Base-by-base conservation (phyloP, 1,140 invertebrate species). In the Oryctes rhinoceros region DNA sequence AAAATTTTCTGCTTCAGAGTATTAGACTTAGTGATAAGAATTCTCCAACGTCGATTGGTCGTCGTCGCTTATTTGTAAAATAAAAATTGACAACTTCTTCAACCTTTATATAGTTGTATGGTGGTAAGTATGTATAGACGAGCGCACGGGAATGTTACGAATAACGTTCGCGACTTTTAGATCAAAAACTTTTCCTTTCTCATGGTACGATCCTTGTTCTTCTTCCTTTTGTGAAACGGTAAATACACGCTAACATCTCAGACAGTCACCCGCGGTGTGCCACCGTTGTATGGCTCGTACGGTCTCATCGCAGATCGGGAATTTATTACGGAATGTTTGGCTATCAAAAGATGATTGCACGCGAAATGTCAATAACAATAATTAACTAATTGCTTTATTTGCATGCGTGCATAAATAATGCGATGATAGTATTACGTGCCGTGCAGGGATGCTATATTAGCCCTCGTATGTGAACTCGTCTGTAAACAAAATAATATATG, bases 361-460 rank as follows among this genome's bases (percentile, higher is more conserved):
- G 77, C 77, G 35, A 78, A 78, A 78, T 59, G 77, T 78, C 77
- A 78, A 78, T 78, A 78, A 78, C 77, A 78, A 78, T 78, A 78
- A 78, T 78, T 78, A 78, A 78, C 77, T 78, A 78, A 78, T 78
- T 78, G 77, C 47, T 78, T 78, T 53, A 78, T 78, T 78, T 78
- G 77, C 77, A 78, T 78, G 49, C 49, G 24, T 44, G 47, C 35
- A 76, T 76, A 76, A 76, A 76, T 76, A 76, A 76, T 49, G 37
- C 75, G 13, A 44, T 76, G 48, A 76, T 71, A 71, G 30, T 71
- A 71, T 71, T 71, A 71, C 20, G 65, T 71, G 65, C 15, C 65
- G 65, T 71, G 65, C 18, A 24, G 65, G 35, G 24, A 71, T 24
- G 65, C 65, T 71, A 71, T 71, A 71, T 67, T 67, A 6, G 65